Evolutionary conservation across 2,888 invertebrate genomes (phyloP).

Genomic region (Acanthopleura granulata): DNA sequence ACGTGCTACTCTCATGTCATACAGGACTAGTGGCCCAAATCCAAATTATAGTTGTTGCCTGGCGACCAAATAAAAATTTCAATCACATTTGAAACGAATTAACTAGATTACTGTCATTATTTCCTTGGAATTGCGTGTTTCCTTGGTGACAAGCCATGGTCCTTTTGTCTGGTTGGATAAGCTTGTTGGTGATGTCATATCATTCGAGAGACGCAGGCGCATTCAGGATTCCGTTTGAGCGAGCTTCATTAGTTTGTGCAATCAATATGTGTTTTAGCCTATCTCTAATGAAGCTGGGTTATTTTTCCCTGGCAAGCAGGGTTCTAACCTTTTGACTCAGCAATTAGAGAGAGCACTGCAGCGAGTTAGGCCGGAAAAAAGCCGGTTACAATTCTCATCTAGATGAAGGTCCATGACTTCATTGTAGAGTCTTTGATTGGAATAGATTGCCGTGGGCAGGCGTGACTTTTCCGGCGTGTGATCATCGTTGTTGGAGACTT

Average conservation of each 20-base stretch:
- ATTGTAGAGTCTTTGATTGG: constrained; percentile 5
- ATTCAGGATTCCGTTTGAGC: not conserved
- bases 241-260: constrained; percentile 6
- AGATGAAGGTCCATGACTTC: not conserved
- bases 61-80: constrained; percentile 13
- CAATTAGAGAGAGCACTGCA: not conserved
- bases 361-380: not conserved
- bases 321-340: constrained; percentile 6
- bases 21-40: not conserved
- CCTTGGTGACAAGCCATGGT: not conserved
- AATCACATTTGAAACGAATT: constrained; percentile 20
- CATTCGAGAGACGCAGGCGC: constrained; percentile 9
- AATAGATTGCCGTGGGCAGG: not conserved
- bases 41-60: constrained; percentile 9
- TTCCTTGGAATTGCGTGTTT: constrained; percentile 2
- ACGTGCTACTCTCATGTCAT: too few relatives aligned
- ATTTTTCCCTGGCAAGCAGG: not conserved
- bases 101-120: constrained; percentile 18
- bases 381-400: not conserved
- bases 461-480: not conserved
- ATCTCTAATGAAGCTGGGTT: not conserved
- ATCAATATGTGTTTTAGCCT: constrained; percentile 20
- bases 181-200: not conserved
- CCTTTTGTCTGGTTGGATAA: constrained; percentile 5
- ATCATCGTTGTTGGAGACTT: not conserved